These are phyloP conservation scores for Choristoneura fumiferana DNA, from an alignment of 1,140 invertebrate species.

Conservation along the genomic window DNA sequence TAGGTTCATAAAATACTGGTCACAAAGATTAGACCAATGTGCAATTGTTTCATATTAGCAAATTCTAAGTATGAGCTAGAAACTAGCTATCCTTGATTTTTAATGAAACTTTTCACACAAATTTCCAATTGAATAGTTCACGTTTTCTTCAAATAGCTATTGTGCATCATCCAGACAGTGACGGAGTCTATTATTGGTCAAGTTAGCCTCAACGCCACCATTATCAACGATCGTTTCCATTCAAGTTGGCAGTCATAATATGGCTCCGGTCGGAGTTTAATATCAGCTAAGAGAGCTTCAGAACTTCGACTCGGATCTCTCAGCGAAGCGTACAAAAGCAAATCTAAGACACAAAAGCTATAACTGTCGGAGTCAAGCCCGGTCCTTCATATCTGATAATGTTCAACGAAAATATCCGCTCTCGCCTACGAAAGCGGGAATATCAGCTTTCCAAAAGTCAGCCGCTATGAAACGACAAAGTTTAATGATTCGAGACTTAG, in stretches of 20 bases:
- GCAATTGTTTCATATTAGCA: no score
- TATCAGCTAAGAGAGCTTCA: slow-evolving; percentile 14
- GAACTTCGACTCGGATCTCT: not conserved
- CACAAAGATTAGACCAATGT: no score
- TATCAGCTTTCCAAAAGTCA: slow-evolving; percentile 37
- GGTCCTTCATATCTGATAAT: slow-evolving; percentile 23
- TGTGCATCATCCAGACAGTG: no score
- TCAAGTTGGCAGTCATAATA: slow-evolving; percentile 1
- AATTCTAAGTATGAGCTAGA: no score
- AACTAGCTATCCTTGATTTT: no score
- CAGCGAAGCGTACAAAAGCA: slow-evolving; percentile 9
- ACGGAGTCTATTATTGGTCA: not conserved
- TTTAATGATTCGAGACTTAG: slow-evolving; percentile 51
- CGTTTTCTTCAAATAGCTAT: no score
- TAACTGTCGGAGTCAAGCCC: slow-evolving; percentile 7
- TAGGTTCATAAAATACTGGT: no score
- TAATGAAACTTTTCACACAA: no score
- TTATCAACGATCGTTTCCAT: not conserved
- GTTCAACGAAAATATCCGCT: slow-evolving; percentile 28
- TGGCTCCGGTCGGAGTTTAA: slow-evolving; percentile 2
- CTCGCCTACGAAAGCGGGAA: slow-evolving; percentile 31
- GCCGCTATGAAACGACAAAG: slow-evolving; percentile 43
- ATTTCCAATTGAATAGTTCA: no score
- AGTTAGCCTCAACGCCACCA: not conserved
- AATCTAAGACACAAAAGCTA: slow-evolving; percentile 1